Evolutionary conservation across 2,797 vertebrate species (phyloP), one percentile per base, ranked within the genome.

Genomic region (Bradypodion pumilum): DNA sequence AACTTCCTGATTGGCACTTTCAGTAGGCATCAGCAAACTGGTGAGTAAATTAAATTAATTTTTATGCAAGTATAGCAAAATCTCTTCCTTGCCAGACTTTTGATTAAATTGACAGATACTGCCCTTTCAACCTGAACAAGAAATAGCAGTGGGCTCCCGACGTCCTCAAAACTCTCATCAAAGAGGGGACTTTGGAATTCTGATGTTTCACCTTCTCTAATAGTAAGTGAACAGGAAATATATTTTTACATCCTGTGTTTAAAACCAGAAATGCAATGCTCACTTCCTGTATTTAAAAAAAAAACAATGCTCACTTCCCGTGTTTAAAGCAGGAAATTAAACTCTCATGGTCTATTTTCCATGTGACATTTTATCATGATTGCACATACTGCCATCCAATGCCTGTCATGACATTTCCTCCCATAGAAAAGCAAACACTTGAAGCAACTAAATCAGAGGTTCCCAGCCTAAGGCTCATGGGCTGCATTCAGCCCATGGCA

Each of bases 1-100:
- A 32, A 77, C 89, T 44, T 73, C 87, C 82, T 40, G 4, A 89
- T n/a, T 84, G 59, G 80, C 62, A 44, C 85, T 92, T 93, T 89
- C 86, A 25, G 81, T 88, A 82, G 73, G 83, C 88, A 90, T 93
- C 92, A 91, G 94, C 94, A 94, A 90, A 91, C 35, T 86, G 90
- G 91, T 85, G 35, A 93, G 91, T 92, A 96, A 95, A 96, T 94
- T 94, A 93, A 94, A 95, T 95, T 95, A 95, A 74, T 88, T 42
- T 90, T 93, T 93, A 94, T 94, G 91, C 90, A 92, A 92, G 92
- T 94, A 79, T 91, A 92, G 90, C 91, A 93, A 89, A 94, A 92
- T 73, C 35, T 35, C 27, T 75, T 69, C 76, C 75, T 90, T 93
- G 82, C 88, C 92, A 94, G 89, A 29, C 72, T 91, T 91, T 88